phyloP scores from a whole-genome alignment of 53 echinoderm and acorn worm species.

The Zoroaster sp. region DNA sequence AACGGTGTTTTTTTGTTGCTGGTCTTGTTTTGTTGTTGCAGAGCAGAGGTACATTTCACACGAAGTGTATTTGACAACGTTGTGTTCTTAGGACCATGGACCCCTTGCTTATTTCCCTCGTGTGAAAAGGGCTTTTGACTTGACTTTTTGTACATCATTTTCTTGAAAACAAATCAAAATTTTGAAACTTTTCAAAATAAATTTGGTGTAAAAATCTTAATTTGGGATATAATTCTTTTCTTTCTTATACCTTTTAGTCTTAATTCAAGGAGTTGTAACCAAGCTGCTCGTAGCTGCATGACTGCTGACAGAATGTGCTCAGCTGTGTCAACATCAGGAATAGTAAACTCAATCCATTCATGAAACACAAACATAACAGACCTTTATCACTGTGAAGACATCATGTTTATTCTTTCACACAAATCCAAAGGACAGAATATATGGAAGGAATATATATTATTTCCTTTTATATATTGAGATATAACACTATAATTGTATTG shows the following conservation, averaged over 20 bases:
- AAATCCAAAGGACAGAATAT: background rate
- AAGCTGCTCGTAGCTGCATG: slow-evolving; percentile 80
- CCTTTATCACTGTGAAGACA: background rate
- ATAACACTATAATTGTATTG: no score
- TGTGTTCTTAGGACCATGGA: no score
- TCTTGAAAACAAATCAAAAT: background rate
- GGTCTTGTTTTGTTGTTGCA: no score
- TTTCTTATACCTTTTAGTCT: slow-evolving; percentile 95
- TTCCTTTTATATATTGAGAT: no score
- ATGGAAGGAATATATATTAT: background rate
- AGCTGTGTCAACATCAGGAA: slow-evolving; percentile 70
- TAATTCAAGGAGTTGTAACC: slow-evolving; percentile 88
- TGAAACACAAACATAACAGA: slow-evolving; percentile 26
- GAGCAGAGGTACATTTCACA: no score
- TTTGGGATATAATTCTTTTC: no score
- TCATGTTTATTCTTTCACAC: background rate
- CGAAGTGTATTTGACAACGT: no score
- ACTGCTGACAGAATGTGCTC: slow-evolving; percentile 82
- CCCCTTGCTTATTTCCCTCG: no score
- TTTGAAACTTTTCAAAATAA: background rate
- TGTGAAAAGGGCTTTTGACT: no score
- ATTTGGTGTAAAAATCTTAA: no score
- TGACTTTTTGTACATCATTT: background rate
- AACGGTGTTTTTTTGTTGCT: no score
- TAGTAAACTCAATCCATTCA: slow-evolving; percentile 94